These are phyloP conservation scores for Apostichopus japonicus DNA, from an alignment of 35 echinoderm and acorn worm species.

Conservation along the genomic window DNA sequence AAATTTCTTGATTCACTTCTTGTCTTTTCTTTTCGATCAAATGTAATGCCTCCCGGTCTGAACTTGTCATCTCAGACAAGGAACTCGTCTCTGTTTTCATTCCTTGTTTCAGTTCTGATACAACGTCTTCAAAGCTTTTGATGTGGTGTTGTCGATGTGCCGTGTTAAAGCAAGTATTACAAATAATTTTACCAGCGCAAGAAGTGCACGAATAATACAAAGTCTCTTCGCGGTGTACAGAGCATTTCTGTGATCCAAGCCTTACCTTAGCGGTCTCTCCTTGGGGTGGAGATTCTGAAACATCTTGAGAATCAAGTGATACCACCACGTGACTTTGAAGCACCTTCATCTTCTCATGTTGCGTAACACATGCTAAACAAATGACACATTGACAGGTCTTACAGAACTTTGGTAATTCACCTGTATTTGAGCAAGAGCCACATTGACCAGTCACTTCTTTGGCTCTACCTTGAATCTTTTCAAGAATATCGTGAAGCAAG, in stretches of 20 bases:
- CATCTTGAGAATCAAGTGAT: background rate
- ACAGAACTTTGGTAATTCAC: constrained; percentile 16
- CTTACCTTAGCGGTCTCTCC: background rate
- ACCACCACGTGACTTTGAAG: constrained; percentile 39
- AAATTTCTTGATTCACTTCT: background rate
- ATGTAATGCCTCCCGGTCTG: background rate
- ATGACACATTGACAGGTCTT: constrained; percentile 31
- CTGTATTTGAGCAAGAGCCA: constrained; percentile 24
- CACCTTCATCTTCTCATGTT: constrained; percentile 45
- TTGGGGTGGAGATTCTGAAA: background rate
- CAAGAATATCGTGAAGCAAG: constrained; percentile 21
- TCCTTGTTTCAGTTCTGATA: background rate
- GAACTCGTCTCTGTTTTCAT: background rate
- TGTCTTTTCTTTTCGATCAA: constrained; percentile 7
- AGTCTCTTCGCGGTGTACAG: background rate
- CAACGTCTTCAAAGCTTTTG: background rate
- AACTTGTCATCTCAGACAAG: background rate
- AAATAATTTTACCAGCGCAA: background rate
- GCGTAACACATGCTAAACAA: background rate
- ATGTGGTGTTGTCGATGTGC: constrained; percentile 14
- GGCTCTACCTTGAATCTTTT: constrained; percentile 28
- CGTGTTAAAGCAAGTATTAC: constrained; percentile 30
- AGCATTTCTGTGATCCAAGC: constrained; percentile 7
- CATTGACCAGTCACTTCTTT: constrained; percentile 1
- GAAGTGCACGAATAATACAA: constrained; percentile 24